Evolutionary conservation across 1,140 invertebrate genomes (phyloP).

Genomic region (Platyura marginata): DNA sequence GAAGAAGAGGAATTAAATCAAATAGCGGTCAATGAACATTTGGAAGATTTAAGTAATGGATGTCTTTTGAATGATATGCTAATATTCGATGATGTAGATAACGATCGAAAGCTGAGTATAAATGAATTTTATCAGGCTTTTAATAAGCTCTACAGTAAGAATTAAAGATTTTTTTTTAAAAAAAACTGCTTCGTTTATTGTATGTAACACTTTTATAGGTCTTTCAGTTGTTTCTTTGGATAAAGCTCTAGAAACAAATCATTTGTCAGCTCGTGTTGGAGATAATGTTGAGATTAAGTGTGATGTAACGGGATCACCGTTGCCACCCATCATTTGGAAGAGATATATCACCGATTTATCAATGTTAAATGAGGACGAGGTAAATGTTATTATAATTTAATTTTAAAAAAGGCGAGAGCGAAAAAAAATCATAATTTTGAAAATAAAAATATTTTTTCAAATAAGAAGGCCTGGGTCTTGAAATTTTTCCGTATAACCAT

Average conservation of each 20-base stretch:
- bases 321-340: slow-evolving; percentile 53
- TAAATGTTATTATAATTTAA: too few relatives aligned
- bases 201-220: slow-evolving; percentile 25
- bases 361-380: slow-evolving; percentile 38
- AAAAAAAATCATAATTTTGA: too few relatives aligned
- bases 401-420: too few relatives aligned
- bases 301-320: slow-evolving; percentile 49
- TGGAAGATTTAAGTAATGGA: slow-evolving; percentile 39
- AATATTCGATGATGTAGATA: slow-evolving; percentile 46
- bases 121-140: slow-evolving; percentile 63
- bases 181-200: slow-evolving; percentile 4
- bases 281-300: slow-evolving; percentile 69
- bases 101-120: slow-evolving; percentile 43
- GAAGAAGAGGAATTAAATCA: slow-evolving; percentile 44
- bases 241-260: slow-evolving; percentile 51
- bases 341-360: slow-evolving; percentile 47
- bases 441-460: too few relatives aligned
- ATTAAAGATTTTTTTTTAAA: too few relatives aligned
- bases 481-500: too few relatives aligned
- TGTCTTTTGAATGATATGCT: slow-evolving; percentile 52
- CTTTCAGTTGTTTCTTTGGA: slow-evolving; percentile 53
- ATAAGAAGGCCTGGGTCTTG: too few relatives aligned
- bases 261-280: slow-evolving; percentile 45
- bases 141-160: slow-evolving; percentile 56
- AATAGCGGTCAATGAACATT: slow-evolving; percentile 34